phyloP scores from a whole-genome alignment of 2,113 vertebrate genomes.

The Megaleporinus macrocephalus region DNA sequence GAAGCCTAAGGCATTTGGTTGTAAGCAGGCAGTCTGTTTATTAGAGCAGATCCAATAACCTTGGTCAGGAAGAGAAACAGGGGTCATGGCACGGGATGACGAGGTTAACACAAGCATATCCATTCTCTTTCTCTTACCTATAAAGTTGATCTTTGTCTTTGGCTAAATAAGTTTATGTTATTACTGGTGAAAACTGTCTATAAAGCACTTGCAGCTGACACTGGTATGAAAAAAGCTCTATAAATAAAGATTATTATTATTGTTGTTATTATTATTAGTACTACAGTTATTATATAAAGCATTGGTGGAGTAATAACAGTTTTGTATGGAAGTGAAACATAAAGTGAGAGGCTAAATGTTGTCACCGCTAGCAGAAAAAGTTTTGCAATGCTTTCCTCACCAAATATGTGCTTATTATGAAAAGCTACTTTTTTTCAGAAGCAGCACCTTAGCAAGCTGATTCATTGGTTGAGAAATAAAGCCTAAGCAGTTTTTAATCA shows the following conservation, averaged over 20 bases:
- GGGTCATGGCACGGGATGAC: not conserved
- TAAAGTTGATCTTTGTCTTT: too few relatives aligned
- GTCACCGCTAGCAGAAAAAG: not conserved
- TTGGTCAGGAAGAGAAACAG: not conserved
- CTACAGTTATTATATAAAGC: not conserved
- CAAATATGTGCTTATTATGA: not conserved
- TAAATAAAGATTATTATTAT: too few relatives aligned
- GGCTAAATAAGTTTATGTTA: too few relatives aligned
- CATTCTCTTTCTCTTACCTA: too few relatives aligned
- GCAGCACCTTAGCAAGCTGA: not conserved
- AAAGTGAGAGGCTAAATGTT: not conserved
- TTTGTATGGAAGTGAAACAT: not conserved
- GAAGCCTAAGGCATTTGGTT: not conserved
- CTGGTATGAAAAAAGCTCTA: too few relatives aligned
- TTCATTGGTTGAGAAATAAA: not conserved
- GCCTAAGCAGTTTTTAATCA: not conserved
- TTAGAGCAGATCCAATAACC: not conserved
- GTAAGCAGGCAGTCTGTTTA: not conserved
- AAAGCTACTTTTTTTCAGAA: not conserved
- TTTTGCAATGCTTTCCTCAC: not conserved
- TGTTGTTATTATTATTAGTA: too few relatives aligned
- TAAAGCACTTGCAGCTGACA: too few relatives aligned
- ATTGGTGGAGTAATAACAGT: constrained; percentile 9
- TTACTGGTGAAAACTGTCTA: too few relatives aligned
- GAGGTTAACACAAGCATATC: not conserved